A percentile compares a stretch with the other conserved stretches of the same genome.
Conservation (phyloP, 2,797 vertebrate species). For the Pristis pectinata region DNA sequence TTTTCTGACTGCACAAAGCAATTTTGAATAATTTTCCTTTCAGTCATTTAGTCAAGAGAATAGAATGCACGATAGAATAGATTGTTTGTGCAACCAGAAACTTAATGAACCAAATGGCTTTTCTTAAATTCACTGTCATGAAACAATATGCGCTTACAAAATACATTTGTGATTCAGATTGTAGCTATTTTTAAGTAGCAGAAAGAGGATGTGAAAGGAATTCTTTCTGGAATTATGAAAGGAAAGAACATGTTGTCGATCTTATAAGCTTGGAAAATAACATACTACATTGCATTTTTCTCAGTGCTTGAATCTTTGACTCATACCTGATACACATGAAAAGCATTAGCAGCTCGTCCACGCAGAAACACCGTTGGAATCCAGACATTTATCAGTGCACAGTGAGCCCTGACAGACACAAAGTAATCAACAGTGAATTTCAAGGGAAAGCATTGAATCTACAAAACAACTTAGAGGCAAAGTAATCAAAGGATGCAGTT, state of each 20-base stretch:
- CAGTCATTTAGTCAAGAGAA: neutral
- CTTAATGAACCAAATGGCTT: neutral
- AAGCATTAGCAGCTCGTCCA: slow-evolving; percentile 84
- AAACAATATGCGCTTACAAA: neutral
- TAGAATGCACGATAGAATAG: neutral
- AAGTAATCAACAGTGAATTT: slow-evolving; percentile 33
- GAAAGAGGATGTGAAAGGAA: neutral
- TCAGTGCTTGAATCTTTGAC: neutral
- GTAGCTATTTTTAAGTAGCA: neutral
- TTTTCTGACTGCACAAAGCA: neutral
- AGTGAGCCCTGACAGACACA: slow-evolving; percentile 72
- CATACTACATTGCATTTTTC: neutral
- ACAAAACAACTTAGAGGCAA: slow-evolving; percentile 9
- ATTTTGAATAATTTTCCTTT: neutral
- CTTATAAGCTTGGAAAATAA: neutral
- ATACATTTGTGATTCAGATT: neutral
- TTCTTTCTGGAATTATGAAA: neutral
- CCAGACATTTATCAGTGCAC: slow-evolving; percentile 97
- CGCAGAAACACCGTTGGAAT: slow-evolving; percentile 96
- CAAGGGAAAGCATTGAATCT: neutral
- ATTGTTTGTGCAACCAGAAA: neutral
- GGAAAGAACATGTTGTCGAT: neutral
- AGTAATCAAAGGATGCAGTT: neutral
- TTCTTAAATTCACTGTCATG: neutral
- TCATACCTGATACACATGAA: slow-evolving; percentile 92